These are phyloP conservation scores for Rhadinocentrus ornatus DNA, from an alignment of 2,797 vertebrate genomes.

Conservation along the genomic window DNA sequence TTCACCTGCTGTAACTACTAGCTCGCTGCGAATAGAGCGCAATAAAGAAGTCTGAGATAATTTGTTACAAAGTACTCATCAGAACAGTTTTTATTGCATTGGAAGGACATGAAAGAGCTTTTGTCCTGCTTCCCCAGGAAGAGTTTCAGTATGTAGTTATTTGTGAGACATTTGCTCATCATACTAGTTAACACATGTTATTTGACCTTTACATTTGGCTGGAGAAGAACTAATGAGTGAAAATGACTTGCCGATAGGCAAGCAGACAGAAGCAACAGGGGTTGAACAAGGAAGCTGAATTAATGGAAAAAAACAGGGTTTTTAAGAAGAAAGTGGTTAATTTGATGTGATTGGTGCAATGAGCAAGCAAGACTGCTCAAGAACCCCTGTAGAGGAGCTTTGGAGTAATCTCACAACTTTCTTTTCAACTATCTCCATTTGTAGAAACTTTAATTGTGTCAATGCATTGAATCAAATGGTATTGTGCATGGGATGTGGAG, in stretches of 20 bases:
- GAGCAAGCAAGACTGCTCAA: constrained; percentile 42
- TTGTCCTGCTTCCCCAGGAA: constrained; percentile 1
- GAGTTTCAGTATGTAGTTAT: not conserved
- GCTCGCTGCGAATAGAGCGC: not conserved
- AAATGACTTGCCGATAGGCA: constrained; percentile 40
- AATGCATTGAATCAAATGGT: constrained; percentile 22
- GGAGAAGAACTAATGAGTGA: constrained; percentile 42
- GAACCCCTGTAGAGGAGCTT: constrained; percentile 39
- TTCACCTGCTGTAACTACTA: not conserved
- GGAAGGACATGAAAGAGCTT: not conserved
- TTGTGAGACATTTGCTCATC: constrained; percentile 12
- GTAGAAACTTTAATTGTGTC: constrained; percentile 11
- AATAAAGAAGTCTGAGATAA: not conserved
- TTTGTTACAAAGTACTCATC: no score
- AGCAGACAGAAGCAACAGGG: constrained; percentile 51
- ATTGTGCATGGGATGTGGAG: not conserved
- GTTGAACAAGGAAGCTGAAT: constrained; percentile 21
- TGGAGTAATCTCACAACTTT: constrained; percentile 19
- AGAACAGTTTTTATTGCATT: not conserved
- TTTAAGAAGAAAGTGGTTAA: constrained; percentile 43
- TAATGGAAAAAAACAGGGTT: constrained; percentile 28
- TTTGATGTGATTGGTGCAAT: constrained; percentile 78
- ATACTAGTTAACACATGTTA: constrained; percentile 5
- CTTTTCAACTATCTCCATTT: constrained; percentile 7
- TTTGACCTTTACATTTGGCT: constrained; percentile 55